A percentile compares a stretch with the other conserved stretches of the same genome.
These are phyloP conservation scores for Parelbella ahira DNA, from an alignment of 2,888 invertebrate genomes.

Conservation along the genomic window DNA sequence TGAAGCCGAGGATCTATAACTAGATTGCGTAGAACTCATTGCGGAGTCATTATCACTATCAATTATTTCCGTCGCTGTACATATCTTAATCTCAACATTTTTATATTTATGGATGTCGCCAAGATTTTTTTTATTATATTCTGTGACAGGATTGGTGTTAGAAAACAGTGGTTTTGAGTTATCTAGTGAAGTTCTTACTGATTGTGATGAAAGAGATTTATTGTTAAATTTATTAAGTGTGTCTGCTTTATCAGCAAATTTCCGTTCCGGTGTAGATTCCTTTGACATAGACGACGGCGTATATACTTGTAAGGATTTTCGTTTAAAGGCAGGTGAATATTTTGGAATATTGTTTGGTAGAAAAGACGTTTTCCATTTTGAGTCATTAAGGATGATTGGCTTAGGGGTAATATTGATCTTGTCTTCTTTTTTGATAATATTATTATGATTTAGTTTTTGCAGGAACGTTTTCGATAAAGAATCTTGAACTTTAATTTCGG, in stretches of 20 bases:
- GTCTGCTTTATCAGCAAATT: slow-evolving; percentile 54
- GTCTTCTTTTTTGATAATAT: slow-evolving; percentile 46
- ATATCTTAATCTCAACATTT: slow-evolving; percentile 69
- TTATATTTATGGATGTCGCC: slow-evolving; percentile 57
- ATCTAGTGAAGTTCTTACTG: slow-evolving; percentile 48
- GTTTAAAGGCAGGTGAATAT: slow-evolving; percentile 90
- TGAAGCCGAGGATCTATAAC: slow-evolving; percentile 86
- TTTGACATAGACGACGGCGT: slow-evolving; percentile 65
- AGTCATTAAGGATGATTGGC: slow-evolving; percentile 53
- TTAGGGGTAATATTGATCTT: slow-evolving; percentile 48
- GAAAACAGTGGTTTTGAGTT: slow-evolving; percentile 28
- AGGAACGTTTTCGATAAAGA: slow-evolving; percentile 72
- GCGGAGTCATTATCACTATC: slow-evolving; percentile 94
- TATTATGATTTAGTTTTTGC: slow-evolving; percentile 52
- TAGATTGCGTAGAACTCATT: slow-evolving; percentile 91
- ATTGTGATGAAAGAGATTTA: slow-evolving; percentile 44
- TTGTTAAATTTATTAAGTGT: slow-evolving; percentile 46
- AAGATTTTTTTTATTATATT: slow-evolving; percentile 52
- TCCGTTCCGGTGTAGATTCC: slow-evolving; percentile 71
- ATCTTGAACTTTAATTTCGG: slow-evolving; percentile 90
- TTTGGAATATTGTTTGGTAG: slow-evolving; percentile 83
- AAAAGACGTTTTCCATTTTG: slow-evolving; percentile 67
- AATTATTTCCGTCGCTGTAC: slow-evolving; percentile 75
- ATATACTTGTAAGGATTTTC: slow-evolving; percentile 86
- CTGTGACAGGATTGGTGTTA: slow-evolving; percentile 46